A percentile compares a stretch with the other conserved stretches of the same genome.
phyloP scores from a whole-genome alignment of 2,113 vertebrate species.

The Bungarus multicinctus region DNA sequence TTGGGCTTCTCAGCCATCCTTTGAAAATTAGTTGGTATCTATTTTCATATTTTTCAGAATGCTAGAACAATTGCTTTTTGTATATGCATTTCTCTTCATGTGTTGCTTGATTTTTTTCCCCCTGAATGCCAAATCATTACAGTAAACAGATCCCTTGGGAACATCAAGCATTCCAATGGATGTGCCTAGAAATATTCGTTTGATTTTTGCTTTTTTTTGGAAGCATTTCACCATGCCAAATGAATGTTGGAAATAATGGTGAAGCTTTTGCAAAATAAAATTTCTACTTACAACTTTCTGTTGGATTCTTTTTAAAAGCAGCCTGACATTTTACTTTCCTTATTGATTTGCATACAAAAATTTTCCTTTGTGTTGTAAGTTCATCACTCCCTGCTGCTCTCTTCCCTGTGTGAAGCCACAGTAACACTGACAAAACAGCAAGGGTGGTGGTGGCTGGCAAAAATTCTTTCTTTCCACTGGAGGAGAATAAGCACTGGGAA shows the following conservation, averaged over 20 bases:
- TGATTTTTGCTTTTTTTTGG: neutral
- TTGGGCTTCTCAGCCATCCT: neutral
- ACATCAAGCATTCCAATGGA: neutral
- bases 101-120: neutral
- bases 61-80: neutral
- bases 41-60: neutral
- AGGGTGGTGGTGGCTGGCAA: slow-evolving; percentile 14
- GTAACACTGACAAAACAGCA: slow-evolving; percentile 6
- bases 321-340: neutral
- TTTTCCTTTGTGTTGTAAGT: slow-evolving; percentile 17
- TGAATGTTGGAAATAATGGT: neutral
- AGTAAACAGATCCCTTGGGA: neutral
- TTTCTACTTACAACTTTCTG: neutral
- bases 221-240: neutral
- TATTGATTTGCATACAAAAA: slow-evolving; percentile 34
- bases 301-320: neutral
- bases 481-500: neutral
- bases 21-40: neutral
- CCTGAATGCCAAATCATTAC: neutral
- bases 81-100: neutral
- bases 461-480: slow-evolving; percentile 35
- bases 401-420: slow-evolving; percentile 36
- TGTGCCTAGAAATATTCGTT: fast-evolving
- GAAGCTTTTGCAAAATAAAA: neutral
- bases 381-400: slow-evolving; percentile 47